Conservation (phyloP, 2,797 vertebrate genomes). For the Catostomus latipinnis region DNA sequence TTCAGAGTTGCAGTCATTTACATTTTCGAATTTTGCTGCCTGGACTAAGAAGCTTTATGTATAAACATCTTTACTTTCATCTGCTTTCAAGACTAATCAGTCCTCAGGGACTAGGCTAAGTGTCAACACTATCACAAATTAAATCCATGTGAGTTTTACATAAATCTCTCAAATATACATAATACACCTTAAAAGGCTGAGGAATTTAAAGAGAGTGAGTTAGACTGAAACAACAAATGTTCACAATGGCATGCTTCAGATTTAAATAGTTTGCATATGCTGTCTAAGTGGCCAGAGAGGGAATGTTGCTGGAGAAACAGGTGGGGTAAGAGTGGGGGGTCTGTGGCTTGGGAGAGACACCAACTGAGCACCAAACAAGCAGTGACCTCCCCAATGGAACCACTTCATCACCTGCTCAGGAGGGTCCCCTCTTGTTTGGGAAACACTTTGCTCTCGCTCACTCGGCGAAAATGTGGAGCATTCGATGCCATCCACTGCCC, state of each 20-base stretch:
- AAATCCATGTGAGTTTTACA: conserved; percentile 21
- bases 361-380: conserved; percentile 66
- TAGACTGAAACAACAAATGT: conserved; percentile 69
- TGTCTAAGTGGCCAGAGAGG: conserved; percentile 64
- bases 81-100: not conserved
- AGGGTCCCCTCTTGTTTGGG: conserved; percentile 74
- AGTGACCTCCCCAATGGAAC: conserved; percentile 59
- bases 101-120: not conserved
- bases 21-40: not conserved
- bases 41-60: not conserved
- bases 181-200: conserved; percentile 20
- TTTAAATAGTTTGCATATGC: conserved; percentile 75
- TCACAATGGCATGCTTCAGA: conserved; percentile 69
- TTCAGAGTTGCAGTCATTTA: too few species aligned
- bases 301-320: conserved; percentile 78
- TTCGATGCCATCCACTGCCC: conserved; percentile 63
- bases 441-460: conserved; percentile 72
- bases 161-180: not conserved
- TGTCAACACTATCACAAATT: conserved; percentile 1
- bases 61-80: conserved; percentile 4
- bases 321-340: conserved; percentile 66
- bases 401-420: conserved; percentile 77
- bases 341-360: conserved; percentile 49
- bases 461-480: conserved; percentile 55
- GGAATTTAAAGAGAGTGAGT: conserved; percentile 66